Evolutionary conservation across 2,113 vertebrate genomes (phyloP).

Genomic region (Canis aureus): DNA sequence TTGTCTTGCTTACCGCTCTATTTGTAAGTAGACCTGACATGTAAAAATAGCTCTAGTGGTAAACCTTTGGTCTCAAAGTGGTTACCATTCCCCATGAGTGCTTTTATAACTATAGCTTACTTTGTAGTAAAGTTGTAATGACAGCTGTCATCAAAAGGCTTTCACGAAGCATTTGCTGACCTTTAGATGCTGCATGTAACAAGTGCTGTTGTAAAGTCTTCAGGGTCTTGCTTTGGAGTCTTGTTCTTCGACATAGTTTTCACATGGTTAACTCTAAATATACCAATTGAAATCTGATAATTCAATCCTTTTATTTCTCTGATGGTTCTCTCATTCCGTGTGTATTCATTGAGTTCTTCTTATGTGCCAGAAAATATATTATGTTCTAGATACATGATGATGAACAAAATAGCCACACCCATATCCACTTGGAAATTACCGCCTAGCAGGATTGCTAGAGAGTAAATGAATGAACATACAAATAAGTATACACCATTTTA

Average conservation of each 20-base stretch:
- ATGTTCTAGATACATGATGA: neutral
- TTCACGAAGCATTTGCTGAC: constrained; percentile 81
- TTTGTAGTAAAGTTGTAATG: constrained; percentile 84
- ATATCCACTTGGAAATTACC: neutral
- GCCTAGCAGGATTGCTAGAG: fast-evolving
- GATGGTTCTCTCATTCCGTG: neutral
- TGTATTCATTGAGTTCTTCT: neutral
- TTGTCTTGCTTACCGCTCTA: constrained; percentile 73
- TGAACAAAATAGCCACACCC: neutral
- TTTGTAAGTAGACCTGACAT: constrained; percentile 76
- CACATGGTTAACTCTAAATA: constrained; percentile 77
- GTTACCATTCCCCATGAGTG: constrained; percentile 78
- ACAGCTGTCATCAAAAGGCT: constrained; percentile 83
- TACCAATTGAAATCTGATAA: neutral
- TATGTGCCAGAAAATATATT: neutral
- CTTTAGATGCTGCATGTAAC: constrained; percentile 80
- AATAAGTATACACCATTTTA: neutral
- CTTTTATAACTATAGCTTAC: constrained; percentile 76
- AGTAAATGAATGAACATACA: neutral
- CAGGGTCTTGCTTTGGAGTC: constrained; percentile 66
- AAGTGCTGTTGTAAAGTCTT: constrained; percentile 75
- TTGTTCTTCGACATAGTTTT: constrained; percentile 63
- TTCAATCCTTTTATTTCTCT: neutral
- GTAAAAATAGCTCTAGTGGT: constrained; percentile 79
- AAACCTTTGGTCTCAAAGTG: constrained; percentile 79